Evolutionary conservation across 2,113 vertebrate species (phyloP), one percentile per base, ranked within the genome.

Genomic region (Eretmochelys imbricata): DNA sequence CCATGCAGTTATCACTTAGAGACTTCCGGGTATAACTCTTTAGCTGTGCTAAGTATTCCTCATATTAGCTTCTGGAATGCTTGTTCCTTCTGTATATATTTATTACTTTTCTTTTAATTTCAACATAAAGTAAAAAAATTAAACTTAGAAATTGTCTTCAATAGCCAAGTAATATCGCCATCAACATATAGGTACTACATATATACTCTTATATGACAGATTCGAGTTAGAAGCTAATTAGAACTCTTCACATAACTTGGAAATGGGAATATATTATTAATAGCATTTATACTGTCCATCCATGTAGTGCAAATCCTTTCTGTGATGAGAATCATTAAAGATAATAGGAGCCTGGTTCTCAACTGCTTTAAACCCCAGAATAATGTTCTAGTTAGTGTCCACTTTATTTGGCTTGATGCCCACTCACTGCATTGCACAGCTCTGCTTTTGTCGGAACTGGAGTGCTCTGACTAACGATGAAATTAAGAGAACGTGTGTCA

Each of bases 201-300:
- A 88, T 46, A 81, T 5, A 46, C 54, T 95, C 75, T 90, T 55
- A 1, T 57, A 80, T 82, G 38, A 49, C 72, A 75, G 65, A 82
- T 85, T 92, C 87, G 85, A 91, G 42, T 89, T 92, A 85, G 65
- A 94, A 93, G 59, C 82, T 72, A 69, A 75, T 92, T 94, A 91
- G 51, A 84, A 92, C 85, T 95, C 57, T 90, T 91, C 49, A 80
- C 42, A 72, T 91, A 87, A 53, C 59, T 93, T 88, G 88, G 27
- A 19, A 81, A 51, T 62, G 31, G 3, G 8, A 55, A 29, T 87
- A 1, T 93, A 89, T 87, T 81, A 84, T 54, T 96, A 88, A 54
- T 89, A 75, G 3, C 65, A 9, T 93, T 93, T 92, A 76, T 94
- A 10, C 27, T 93, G 24, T 69, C 79, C 89, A 62, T 93, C 83